These are phyloP conservation scores for Germaria angustata DNA, from an alignment of 2,888 invertebrate species.

Conservation along the genomic window DNA sequence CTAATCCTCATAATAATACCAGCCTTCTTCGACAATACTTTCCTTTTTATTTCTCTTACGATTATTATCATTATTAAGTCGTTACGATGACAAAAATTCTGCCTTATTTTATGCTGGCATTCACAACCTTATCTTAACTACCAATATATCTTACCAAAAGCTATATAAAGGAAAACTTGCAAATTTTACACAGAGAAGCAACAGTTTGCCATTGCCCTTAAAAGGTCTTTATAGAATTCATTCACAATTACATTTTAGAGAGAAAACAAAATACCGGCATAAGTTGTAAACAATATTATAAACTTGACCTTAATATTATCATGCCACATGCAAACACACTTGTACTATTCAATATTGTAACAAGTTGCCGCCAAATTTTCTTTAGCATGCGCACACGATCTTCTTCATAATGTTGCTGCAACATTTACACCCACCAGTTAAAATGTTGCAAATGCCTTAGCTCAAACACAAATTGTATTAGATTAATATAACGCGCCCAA, in stretches of 20 bases:
- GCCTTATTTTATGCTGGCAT: too few relatives aligned
- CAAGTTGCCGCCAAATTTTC: conserved; percentile 47
- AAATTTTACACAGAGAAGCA: too few relatives aligned
- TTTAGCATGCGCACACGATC: conserved; percentile 40
- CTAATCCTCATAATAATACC: too few relatives aligned
- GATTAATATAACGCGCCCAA: conserved; percentile 54
- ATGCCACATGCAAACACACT: not conserved
- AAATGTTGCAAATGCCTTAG: conserved; percentile 42
- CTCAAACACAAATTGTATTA: conserved; percentile 31
- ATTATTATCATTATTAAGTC: too few relatives aligned
- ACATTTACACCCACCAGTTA: conserved; percentile 25
- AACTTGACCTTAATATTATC: conserved; percentile 56
- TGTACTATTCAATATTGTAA: not conserved
- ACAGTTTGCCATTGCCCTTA: not conserved
- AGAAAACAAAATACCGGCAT: conserved; percentile 50
- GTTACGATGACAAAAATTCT: too few relatives aligned
- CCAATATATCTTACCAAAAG: too few relatives aligned
- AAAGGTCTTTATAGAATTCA: not conserved
- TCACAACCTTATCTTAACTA: too few relatives aligned
- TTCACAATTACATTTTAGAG: conserved; percentile 35
- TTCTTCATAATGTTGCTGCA: conserved; percentile 52
- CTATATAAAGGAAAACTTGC: too few relatives aligned
- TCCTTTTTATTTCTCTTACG: too few relatives aligned
- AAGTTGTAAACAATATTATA: conserved; percentile 43
- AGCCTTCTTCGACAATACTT: too few relatives aligned